These are phyloP conservation scores for Hybognathus amarus DNA, from an alignment of 2,797 vertebrate species.

Conservation along the genomic window DNA sequence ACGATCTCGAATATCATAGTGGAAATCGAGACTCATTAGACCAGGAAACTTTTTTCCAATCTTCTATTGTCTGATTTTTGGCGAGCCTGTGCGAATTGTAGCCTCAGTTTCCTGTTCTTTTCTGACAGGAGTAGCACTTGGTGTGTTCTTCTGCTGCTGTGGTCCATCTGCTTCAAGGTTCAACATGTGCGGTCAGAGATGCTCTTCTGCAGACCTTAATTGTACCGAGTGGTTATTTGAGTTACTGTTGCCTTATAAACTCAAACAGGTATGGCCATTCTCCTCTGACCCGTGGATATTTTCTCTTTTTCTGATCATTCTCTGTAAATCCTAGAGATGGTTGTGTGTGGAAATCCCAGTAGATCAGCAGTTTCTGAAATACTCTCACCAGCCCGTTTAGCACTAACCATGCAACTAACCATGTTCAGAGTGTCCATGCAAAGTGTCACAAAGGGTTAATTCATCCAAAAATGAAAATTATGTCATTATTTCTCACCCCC, in stretches of 20 bases:
- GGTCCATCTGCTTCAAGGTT: neutral
- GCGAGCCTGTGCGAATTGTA: neutral
- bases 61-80: neutral
- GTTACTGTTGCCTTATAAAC: neutral
- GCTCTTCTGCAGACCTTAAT: neutral
- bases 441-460: too few species aligned
- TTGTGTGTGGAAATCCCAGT: neutral
- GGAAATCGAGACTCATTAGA: neutral
- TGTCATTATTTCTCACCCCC: too few species aligned
- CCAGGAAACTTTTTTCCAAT: neutral
- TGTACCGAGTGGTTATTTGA: neutral
- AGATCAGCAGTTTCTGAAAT: neutral
- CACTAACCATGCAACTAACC: neutral
- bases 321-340: neutral
- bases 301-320: neutral
- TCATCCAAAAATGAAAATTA: too few species aligned
- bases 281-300: neutral
- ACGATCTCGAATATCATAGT: neutral
- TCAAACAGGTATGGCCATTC: neutral
- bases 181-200: neutral
- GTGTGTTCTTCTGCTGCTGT: neutral
- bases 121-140: neutral
- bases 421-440: too few species aligned
- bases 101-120: neutral
- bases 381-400: neutral